Conservation (phyloP, 2,888 invertebrate species). For the Volucella zonaria region DNA sequence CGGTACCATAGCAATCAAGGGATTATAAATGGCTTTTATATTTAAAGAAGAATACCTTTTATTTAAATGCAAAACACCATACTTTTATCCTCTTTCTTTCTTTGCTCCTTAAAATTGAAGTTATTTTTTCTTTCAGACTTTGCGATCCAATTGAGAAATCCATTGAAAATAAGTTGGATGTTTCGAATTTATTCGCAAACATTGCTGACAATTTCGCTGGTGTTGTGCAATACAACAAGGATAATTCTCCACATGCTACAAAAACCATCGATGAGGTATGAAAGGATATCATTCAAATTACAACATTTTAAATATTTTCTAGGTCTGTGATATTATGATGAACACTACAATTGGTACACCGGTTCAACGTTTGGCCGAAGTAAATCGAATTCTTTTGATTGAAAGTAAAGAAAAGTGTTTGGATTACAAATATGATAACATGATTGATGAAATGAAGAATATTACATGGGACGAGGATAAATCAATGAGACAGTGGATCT, state of each 20-base stretch:
- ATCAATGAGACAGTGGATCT: conserved; percentile 94
- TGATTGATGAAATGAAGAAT: conserved; percentile 88
- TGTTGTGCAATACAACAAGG: conserved; percentile 96
- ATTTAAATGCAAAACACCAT: too few relatives aligned
- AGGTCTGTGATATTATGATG: conserved; percentile 90
- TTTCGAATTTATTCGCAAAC: conserved; percentile 91
- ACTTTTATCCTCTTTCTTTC: background rate
- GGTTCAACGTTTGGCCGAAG: conserved; percentile 88
- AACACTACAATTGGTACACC: conserved; percentile 85
- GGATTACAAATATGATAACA: conserved; percentile 91
- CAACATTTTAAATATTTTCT: background rate
- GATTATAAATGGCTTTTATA: background rate
- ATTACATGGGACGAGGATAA: conserved; percentile 88
- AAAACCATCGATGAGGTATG: conserved; percentile 90
- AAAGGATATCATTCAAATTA: background rate
- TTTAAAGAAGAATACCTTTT: too few relatives aligned
- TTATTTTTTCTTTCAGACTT: conserved; percentile 83
- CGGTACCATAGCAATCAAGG: background rate
- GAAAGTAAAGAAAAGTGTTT: conserved; percentile 89
- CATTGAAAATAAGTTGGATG: conserved; percentile 85
- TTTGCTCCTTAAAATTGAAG: background rate
- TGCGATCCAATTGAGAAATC: conserved; percentile 89
- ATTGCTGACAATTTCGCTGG: conserved; percentile 94
- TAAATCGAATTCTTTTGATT: conserved; percentile 88
- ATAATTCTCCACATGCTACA: conserved; percentile 90